Evolutionary conservation across 2,113 vertebrate genomes (phyloP).

Genomic region (Smithornis capensis): DNA sequence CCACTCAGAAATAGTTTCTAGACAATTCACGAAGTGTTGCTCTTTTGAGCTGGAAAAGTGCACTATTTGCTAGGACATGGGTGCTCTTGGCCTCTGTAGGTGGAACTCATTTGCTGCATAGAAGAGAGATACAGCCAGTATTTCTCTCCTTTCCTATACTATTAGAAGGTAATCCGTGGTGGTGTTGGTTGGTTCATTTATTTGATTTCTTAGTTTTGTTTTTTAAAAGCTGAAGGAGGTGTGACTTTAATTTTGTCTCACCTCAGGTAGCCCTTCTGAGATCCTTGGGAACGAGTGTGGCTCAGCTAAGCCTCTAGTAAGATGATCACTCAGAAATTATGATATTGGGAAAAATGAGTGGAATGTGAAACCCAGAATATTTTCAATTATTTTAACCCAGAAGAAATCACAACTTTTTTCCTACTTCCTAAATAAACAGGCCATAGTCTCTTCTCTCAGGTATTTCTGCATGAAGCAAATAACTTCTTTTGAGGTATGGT

Average conservation of each 20-base stretch:
- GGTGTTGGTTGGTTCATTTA: neutral
- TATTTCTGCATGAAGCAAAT: neutral
- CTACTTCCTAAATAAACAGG: neutral
- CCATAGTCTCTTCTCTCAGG: neutral
- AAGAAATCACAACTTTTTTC: neutral
- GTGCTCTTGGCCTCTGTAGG: neutral
- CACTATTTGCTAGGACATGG: neutral
- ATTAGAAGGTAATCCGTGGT: neutral
- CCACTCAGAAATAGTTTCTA: neutral
- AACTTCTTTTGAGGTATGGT: neutral
- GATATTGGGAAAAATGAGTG: neutral
- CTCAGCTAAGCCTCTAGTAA: neutral
- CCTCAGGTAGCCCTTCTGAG: neutral
- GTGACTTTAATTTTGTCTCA: neutral
- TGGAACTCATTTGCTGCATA: neutral
- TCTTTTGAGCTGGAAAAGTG: neutral
- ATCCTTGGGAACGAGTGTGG: neutral
- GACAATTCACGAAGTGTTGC: neutral
- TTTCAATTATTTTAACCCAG: neutral
- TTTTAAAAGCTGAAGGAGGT: neutral
- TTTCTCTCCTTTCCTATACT: neutral
- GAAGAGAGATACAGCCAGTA: neutral
- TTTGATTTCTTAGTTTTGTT: neutral
- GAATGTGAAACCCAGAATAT: neutral
- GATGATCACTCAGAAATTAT: neutral